phyloP scores from a whole-genome alignment of 2,113 vertebrate species.

The Chloropsis cyanopogon region DNA sequence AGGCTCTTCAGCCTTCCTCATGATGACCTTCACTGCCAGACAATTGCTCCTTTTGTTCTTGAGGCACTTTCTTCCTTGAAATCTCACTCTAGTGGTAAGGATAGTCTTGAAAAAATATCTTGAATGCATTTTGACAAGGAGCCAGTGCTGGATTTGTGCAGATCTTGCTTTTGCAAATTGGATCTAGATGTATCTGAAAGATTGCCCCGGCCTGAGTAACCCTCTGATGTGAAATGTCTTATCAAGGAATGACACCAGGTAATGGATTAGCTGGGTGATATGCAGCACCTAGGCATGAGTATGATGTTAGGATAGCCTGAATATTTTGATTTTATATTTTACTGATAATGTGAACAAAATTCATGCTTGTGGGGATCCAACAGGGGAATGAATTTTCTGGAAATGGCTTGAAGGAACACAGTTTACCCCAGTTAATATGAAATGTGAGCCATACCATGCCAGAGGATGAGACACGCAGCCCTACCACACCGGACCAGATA shows the following conservation, averaged over 20 bases:
- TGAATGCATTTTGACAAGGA: background rate
- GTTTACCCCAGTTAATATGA: background rate
- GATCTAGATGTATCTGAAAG: background rate
- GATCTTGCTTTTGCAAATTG: background rate
- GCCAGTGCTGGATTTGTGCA: background rate
- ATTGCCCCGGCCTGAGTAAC: background rate
- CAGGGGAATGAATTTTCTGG: background rate
- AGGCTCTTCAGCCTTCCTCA: background rate
- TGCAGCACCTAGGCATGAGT: background rate
- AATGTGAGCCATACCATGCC: background rate
- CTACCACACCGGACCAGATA: background rate
- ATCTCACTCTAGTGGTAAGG: background rate
- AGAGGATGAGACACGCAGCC: background rate
- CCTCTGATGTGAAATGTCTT: background rate
- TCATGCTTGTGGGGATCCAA: background rate
- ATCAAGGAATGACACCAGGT: background rate
- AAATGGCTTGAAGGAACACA: background rate
- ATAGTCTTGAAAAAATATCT: background rate
- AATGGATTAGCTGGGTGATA: background rate
- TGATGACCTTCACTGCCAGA: background rate
- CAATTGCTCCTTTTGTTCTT: background rate
- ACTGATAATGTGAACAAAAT: background rate
- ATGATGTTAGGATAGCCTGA: background rate
- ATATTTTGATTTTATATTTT: background rate
- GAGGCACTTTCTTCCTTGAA: background rate